These are phyloP conservation scores for Macaria liturata DNA, from an alignment of 2,888 invertebrate species.

Conservation along the genomic window DNA sequence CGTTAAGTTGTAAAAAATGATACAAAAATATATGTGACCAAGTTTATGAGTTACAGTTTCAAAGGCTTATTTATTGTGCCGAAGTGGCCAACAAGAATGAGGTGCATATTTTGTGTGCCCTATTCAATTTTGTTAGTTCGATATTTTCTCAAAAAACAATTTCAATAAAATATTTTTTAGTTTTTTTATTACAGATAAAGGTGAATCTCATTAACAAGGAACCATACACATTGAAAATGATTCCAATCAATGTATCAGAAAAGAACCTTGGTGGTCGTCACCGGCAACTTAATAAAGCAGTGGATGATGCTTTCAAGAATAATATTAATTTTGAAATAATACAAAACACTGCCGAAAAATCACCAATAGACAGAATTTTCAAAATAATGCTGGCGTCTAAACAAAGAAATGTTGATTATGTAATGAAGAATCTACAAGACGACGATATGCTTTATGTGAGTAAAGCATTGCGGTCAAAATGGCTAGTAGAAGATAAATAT, in stretches of 20 bases:
- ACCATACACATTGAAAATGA: background rate
- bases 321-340: slow-evolving; percentile 15
- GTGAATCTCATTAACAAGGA: too few relatives aligned
- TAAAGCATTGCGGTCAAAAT: slow-evolving; percentile 35
- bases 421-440: slow-evolving; percentile 29
- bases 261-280: slow-evolving; percentile 44
- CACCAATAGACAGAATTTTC: slow-evolving; percentile 34
- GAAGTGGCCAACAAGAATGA: too few relatives aligned
- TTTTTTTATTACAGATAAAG: too few relatives aligned
- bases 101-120: too few relatives aligned
- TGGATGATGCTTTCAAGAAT: slow-evolving; percentile 18
- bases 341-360: slow-evolving; percentile 18
- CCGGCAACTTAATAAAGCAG: slow-evolving; percentile 32
- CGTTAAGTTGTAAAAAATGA: too few relatives aligned
- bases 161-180: too few relatives aligned
- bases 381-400: slow-evolving; percentile 37
- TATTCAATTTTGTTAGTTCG: too few relatives aligned
- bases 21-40: too few relatives aligned
- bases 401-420: slow-evolving; percentile 28
- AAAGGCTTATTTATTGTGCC: too few relatives aligned
- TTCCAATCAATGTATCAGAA: slow-evolving; percentile 21
- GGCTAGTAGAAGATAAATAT: slow-evolving; percentile 32
- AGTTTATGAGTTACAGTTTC: too few relatives aligned
- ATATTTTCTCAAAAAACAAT: too few relatives aligned
- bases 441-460: slow-evolving; percentile 38